Base-by-base conservation (phyloP, 1,140 invertebrate genomes). In the Lerema accius region DNA sequence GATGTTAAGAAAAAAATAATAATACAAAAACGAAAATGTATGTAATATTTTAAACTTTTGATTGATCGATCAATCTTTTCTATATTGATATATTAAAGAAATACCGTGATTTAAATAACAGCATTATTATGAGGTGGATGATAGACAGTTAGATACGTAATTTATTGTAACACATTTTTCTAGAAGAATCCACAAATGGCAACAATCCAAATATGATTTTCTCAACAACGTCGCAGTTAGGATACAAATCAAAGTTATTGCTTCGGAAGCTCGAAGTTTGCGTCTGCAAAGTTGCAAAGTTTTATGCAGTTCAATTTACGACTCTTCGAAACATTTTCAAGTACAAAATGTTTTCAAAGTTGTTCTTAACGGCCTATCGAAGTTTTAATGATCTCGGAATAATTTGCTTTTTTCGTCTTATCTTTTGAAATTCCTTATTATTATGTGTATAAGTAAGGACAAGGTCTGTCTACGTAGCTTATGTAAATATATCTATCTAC, bases 281-380 rank as follows among this genome's bases (percentile, higher is more conserved):
- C 45, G 67, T 70, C 67, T 70, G 63, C 59, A 42, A 70, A 70
- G 63, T 70, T 49, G 16, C 42, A 11, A n/a, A 50, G 50, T 58
- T 62, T 55, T 51, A 67, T 37, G 1, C 35, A 37, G 35, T n/a
- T 37, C 10, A 11, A 37, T 63, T 63, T 63, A 63, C 60, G 53
- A 60, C 60, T 51, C 55, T 55, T 55, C 42, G 11, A 35, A 58
- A 48, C 14, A 28, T 6, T 28, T 49, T n/a, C 23, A 58, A 43
- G 42, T 50, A 42, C 60, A 40, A 67, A 63, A 11, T 46, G 23
- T 60, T 59, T 58, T 65, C 46, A 51, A 45, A 17, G 17, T 65
- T 65, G 16, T n/a, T 49, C 10, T 7, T 32, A 49, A 45, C 3
- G 16, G 26, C 15, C 51, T 43, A 55, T 58, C 53, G 26, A 58